Conservation (phyloP, 2,113 vertebrate genomes). For the Cygnus atratus region DNA sequence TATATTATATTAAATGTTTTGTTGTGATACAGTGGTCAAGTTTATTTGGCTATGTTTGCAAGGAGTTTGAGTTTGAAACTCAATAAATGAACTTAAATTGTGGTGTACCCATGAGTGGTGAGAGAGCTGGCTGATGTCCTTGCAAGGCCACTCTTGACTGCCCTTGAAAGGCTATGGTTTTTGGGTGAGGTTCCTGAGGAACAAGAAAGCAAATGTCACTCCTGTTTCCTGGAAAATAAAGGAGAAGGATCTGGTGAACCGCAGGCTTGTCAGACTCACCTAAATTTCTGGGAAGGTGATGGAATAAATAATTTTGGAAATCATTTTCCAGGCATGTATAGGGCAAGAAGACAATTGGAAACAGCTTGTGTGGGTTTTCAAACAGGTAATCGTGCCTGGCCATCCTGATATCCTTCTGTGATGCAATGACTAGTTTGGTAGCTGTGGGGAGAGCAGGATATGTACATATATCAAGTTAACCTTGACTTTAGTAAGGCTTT, state of each 20-base stretch:
- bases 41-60: background rate
- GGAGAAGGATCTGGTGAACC: background rate
- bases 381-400: background rate
- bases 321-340: background rate
- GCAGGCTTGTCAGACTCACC: background rate
- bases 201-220: background rate
- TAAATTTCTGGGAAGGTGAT: background rate
- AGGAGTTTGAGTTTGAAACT: background rate
- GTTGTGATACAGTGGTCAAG: background rate
- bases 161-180: background rate
- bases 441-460: background rate
- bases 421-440: background rate
- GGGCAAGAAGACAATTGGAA: background rate
- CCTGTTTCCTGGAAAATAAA: background rate
- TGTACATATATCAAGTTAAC: background rate
- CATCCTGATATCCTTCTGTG: background rate
- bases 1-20: background rate
- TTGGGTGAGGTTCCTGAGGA: background rate
- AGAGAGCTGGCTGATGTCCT: background rate
- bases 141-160: background rate
- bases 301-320: background rate
- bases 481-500: background rate
- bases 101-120: background rate
- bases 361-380: background rate
- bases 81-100: background rate